Evolutionary conservation across 2,888 invertebrate genomes (phyloP), one percentile per base, ranked within the genome.

Genomic region (Schrankia costaestrigalis): DNA sequence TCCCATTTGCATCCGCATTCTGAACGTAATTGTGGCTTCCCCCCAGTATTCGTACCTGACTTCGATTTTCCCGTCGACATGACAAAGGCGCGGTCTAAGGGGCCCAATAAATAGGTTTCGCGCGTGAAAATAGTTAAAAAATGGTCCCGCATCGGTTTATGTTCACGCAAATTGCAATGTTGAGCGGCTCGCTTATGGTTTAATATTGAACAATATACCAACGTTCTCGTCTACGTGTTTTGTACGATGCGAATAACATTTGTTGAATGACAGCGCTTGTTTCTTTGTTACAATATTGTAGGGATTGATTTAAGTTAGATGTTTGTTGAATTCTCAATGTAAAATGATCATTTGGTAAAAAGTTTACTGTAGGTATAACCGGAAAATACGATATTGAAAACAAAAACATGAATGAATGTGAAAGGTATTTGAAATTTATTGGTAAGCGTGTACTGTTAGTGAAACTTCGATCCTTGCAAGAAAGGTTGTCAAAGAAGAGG

Each of bases 41-140:
- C 75, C 51, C 55, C 63, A 68, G 61, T 54, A 56, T 59, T 66
- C 71, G 67, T 79, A 78, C 80, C 83, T 84, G 78, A 77, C 74
- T 83, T 80, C 81, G 81, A 82, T 84, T 83, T 83, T 78, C 75
- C 69, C 68, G 68, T 59, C 68, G 67, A 85, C 84, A 85, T 77
- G 81, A 83, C 78, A 85, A 86, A 85, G 83, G 85, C 84, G 84
- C 82, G 84, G 84, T 76, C 80, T 80, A 65, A 77, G 69, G 79
- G 79, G 79, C 55, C 78, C 82, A 78, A 85, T 85, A 84, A 82
- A 83, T 83, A 81, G 74, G 71, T 67, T 66, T 56, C 52, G 57
- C 69, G 72, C 75, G 76, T 76, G 78, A 77, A 79, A 80, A 81
- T 80, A 78, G 79, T 81, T 77, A 77, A 82, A 83, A 83, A 80